phyloP scores from a whole-genome alignment of 1,140 invertebrate genomes.

The Vollenhovia emeryi region DNA sequence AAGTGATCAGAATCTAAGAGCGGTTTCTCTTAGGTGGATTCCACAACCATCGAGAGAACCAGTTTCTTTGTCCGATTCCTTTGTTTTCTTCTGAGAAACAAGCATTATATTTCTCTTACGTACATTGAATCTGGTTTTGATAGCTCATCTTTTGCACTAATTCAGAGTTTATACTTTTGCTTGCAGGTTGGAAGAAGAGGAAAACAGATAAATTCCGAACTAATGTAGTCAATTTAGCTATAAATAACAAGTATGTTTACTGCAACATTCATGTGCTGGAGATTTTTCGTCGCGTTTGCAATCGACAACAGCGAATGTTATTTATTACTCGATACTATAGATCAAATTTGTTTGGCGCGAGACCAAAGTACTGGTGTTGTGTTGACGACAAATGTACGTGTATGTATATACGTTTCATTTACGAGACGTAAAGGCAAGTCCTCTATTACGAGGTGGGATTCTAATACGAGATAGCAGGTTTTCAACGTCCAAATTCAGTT shows the following conservation, averaged over 20 bases:
- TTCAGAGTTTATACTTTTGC: too few relatives aligned
- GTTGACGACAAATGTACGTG: not conserved
- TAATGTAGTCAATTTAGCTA: too few relatives aligned
- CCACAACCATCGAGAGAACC: not conserved
- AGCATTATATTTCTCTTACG: not conserved
- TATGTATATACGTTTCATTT: not conserved
- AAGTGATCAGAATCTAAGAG: not conserved
- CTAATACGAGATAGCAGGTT: too few relatives aligned
- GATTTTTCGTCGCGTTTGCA: not conserved
- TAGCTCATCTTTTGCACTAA: too few relatives aligned
- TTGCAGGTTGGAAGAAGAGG: too few relatives aligned
- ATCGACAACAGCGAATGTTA: not conserved
- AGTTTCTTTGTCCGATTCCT: not conserved
- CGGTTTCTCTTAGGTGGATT: not conserved
- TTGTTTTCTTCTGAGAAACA: slow-evolving; percentile 2
- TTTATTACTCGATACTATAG: not conserved
- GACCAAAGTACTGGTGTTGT: not conserved
- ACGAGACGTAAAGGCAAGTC: too few relatives aligned
- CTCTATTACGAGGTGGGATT: too few relatives aligned
- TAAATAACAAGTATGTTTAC: too few relatives aligned
- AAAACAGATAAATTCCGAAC: too few relatives aligned
- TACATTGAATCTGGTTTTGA: too few relatives aligned
- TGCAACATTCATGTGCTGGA: not conserved
- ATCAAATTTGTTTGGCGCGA: not conserved
- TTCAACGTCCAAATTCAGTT: too few relatives aligned